A percentile compares a stretch with the other conserved stretches of the same genome.
These are phyloP conservation scores for Salticus scenicus DNA, from an alignment of 2,888 invertebrate species.

Conservation along the genomic window DNA sequence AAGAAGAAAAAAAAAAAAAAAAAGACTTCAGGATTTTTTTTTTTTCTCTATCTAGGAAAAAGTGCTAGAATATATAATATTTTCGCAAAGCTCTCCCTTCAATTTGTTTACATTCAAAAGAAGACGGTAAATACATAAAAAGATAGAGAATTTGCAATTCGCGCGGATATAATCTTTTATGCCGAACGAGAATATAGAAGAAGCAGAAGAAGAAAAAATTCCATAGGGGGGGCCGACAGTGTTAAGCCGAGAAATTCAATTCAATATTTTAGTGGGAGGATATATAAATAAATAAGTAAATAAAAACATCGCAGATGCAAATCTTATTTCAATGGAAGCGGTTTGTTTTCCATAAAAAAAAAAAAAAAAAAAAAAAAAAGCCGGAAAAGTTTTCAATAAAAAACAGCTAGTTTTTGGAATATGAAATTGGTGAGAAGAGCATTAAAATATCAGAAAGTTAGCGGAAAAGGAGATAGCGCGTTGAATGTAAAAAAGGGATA, in stretches of 20 bases:
- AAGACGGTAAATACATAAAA: conserved; percentile 60
- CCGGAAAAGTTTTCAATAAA: conserved; percentile 25
- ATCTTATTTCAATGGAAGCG: conserved; percentile 21
- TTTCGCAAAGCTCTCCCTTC: conserved; percentile 40
- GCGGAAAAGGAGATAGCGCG: neutral
- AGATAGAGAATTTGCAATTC: conserved; percentile 51
- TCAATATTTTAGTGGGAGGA: neutral
- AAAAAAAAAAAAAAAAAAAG: neutral
- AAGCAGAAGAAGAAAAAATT: neutral
- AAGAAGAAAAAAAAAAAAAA: neutral
- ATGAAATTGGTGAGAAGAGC: neutral
- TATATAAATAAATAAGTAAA: conserved; percentile 2
- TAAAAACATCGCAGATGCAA: conserved; percentile 34
- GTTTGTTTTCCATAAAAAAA: neutral
- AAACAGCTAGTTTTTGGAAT: conserved; percentile 18
- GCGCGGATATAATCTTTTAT: conserved; percentile 57
- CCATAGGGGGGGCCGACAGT: conserved; percentile 7
- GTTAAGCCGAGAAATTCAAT: neutral
- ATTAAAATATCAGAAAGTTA: neutral
- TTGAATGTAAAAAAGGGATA: neutral
- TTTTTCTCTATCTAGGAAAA: conserved; percentile 19
- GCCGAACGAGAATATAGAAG: conserved; percentile 50
- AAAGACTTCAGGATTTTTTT: neutral
- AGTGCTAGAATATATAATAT: conserved; percentile 60
- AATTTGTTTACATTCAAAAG: conserved; percentile 67